Percentiles rank a stretch among this genome's conserved stretches.
These are phyloP conservation scores for Solenodon paradoxus DNA, from an alignment of 2,113 vertebrate species.

Conservation along the genomic window DNA sequence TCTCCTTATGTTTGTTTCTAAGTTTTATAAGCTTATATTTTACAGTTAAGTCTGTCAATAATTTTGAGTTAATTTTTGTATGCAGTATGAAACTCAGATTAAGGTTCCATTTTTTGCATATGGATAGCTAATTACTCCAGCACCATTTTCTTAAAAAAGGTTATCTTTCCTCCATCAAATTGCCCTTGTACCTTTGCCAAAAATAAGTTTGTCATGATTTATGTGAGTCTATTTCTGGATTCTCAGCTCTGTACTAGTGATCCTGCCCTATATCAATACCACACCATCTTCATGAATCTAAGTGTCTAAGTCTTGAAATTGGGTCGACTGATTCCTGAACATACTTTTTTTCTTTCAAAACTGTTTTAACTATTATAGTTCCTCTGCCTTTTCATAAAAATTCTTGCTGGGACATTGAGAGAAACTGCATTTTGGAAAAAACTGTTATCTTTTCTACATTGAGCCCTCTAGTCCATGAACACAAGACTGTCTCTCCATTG, in stretches of 20 bases:
- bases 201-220: background rate
- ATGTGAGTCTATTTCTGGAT: background rate
- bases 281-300: background rate
- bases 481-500: background rate
- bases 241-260: background rate
- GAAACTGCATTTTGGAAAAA: background rate
- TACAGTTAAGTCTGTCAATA: background rate
- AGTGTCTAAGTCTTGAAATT: background rate
- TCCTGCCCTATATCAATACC: background rate
- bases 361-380: background rate
- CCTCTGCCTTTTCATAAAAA: background rate
- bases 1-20: background rate
- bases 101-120: background rate
- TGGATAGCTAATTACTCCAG: background rate
- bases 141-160: background rate
- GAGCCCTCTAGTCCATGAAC: background rate
- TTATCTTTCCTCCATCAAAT: background rate
- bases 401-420: background rate
- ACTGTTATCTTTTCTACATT: background rate
- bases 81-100: background rate
- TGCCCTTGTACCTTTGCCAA: background rate
- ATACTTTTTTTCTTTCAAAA: background rate
- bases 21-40: background rate
- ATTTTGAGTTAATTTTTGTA: background rate
- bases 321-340: background rate